Evolutionary conservation across 1,140 invertebrate species (phyloP), one percentile per base, ranked within the genome.

Genomic region (Ptiloglossa arizonensis): DNA sequence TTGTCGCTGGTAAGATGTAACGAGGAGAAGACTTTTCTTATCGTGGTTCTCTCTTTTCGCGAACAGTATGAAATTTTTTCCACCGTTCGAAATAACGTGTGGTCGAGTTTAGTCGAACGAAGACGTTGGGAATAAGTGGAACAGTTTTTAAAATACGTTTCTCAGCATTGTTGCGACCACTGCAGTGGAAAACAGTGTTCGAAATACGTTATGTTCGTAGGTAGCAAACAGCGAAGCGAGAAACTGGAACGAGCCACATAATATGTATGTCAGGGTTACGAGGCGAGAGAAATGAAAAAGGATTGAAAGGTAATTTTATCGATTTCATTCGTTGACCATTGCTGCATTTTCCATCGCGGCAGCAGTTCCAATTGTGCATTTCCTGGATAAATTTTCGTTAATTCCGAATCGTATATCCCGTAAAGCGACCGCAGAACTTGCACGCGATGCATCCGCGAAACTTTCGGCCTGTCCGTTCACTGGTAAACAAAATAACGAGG

Each of bases 261-360:
- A 38, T 73, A 73, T 48, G 19, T 19, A 19, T 29, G 70, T 29
- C 70, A 41, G 59, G 29, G 22, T 73, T 19, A 29, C 11, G 8
- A n/a, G 24, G 22, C 32, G 24, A 22, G 13, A 19, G n/a, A 70
- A 64, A 27, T 27, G 8, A 57, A 59, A 57, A 60, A 27, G 41
- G 13, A 19, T n/a, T 46, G 35, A 32, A 24, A 32, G 15, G 29
- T 15, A 11, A n/a, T 27, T 64, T 52, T 41, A 73, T 73, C 24
- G 70, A 73, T 66, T 54, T 6, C 13, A 50, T n/a, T 66, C 52
- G 52, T 66, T 24, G 35, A 56, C 29, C 19, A 27, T 69, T 41
- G 19, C 32, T 17, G 27, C 11, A 27, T 57, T 75, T 29, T 35
- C n/a, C 41, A 44, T n/a, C 46, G 9, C 2, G 24, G 17, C 19